Base-by-base conservation (phyloP, 2,888 invertebrate species). In the Chydorus sphaericus region DNA sequence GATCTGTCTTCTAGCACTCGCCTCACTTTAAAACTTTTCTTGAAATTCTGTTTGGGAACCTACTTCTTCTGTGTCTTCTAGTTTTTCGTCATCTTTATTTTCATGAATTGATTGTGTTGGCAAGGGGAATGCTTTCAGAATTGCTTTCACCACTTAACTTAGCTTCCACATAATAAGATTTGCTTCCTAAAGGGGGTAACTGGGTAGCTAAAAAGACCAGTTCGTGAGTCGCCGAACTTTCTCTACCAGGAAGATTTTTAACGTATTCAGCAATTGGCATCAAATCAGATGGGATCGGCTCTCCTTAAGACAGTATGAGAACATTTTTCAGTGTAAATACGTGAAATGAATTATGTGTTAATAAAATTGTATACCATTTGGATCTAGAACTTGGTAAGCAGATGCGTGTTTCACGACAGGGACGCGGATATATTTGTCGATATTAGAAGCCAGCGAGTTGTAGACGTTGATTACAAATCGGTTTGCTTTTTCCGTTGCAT, bases 361-460 rank as follows among this genome's bases (percentile, higher is more conserved):
- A n/a, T n/a, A n/a, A n/a, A n/a, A n/a, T n/a, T n/a, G n/a, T n/a
- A 65, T 67, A 82, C 85, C 82, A 61, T 75, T 70, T 1, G 78
- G 75, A 62, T 82, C 82, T 6, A 68, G 73, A 0, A 90, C 82
- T 6, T 67, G 67, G 64, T 83, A 90, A 0, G 67, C 58, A 1
- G 65, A 62, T 0, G 59, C 55, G n/a, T n/a, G n/a, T 16, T 36
- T 26, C 23, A 62, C 54, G 11, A 77, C 72, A 1, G 80, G 80
- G 0, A 80, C 59, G 2, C 75, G 68, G 0, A 78, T 70, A 66
- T 75, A 76, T 58, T 65, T 61, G 5, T 59, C 70, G 0, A 76
- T 72, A 61, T 72, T 69, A 31, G 73, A 68, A 29, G 77, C 77
- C 3, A 79, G 63, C 0, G 82, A 80, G 62, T 82, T 83, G 69